A percentile compares a stretch with the other conserved stretches of the same genome.
Evolutionary conservation across 2,888 invertebrate genomes (phyloP).

Genomic region (Antheraea yamamai): DNA sequence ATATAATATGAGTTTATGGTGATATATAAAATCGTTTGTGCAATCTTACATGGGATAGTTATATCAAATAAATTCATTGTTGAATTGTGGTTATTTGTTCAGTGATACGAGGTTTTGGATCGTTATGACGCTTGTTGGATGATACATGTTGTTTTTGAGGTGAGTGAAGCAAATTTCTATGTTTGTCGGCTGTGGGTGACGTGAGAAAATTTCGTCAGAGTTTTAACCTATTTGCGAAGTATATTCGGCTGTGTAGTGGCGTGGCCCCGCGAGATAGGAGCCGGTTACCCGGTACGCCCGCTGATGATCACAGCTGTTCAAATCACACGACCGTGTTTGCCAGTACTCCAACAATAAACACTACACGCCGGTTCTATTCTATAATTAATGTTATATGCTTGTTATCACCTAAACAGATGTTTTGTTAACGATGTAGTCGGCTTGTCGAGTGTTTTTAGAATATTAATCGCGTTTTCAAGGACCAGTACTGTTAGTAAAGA

Average conservation of each 20-base stretch:
- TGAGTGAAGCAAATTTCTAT: slow-evolving; percentile 51
- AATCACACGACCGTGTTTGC: slow-evolving; percentile 30
- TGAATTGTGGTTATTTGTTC: slow-evolving; percentile 79
- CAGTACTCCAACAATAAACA: slow-evolving; percentile 23
- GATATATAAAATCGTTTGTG: slow-evolving; percentile 69
- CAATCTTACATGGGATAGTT: slow-evolving; percentile 70
- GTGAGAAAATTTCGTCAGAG: slow-evolving; percentile 54
- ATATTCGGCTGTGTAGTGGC: slow-evolving; percentile 58
- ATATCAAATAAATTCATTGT: slow-evolving; percentile 73
- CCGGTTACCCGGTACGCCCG: slow-evolving; percentile 34
- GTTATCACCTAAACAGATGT: slow-evolving; percentile 49
- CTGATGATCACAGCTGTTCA: slow-evolving; percentile 45
- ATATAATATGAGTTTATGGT: slow-evolving; percentile 73
- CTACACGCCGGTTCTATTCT: slow-evolving; percentile 29
- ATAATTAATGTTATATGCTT: slow-evolving; percentile 32
- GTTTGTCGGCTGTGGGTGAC: slow-evolving; percentile 37
- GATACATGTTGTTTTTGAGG: slow-evolving; percentile 71
- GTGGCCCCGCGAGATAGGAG: slow-evolving; percentile 46
- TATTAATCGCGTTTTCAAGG: slow-evolving; percentile 27
- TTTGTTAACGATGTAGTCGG: slow-evolving; percentile 35
- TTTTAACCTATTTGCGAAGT: slow-evolving; percentile 70
- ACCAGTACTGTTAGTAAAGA: not conserved
- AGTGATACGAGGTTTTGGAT: slow-evolving; percentile 74
- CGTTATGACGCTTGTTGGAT: slow-evolving; percentile 77
- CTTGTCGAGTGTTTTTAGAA: slow-evolving; percentile 28